Conservation (phyloP, 2,888 invertebrate genomes). For the Notodonta dromedarius region DNA sequence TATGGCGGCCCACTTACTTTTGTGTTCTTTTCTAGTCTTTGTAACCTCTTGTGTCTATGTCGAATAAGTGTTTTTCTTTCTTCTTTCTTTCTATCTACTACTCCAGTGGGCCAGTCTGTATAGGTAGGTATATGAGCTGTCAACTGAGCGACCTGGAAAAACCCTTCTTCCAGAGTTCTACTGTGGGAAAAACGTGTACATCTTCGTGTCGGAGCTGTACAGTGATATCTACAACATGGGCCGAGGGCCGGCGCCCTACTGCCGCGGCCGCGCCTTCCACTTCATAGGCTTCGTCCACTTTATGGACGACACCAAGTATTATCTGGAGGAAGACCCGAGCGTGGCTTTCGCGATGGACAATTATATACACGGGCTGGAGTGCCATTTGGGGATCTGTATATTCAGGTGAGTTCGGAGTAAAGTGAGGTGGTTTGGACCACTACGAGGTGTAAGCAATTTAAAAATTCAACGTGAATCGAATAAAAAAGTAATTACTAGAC, state of each 20-base stretch:
- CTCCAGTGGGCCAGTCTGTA: too few species aligned
- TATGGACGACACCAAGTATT: conserved; percentile 69
- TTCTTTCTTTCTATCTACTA: too few species aligned
- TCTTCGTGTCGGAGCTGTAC: conserved; percentile 73
- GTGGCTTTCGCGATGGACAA: conserved; percentile 72
- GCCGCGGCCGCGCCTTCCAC: conserved; percentile 67
- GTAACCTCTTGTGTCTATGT: too few species aligned
- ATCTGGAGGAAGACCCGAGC: conserved; percentile 69
- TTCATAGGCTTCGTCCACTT: conserved; percentile 75
- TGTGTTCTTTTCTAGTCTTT: too few species aligned
- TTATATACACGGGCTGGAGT: conserved; percentile 73
- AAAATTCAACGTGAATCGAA: too few species aligned
- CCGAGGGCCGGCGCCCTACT: conserved; percentile 62
- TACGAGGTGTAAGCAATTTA: too few species aligned
- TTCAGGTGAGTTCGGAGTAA: conserved; percentile 55
- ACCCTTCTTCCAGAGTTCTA: conserved; percentile 65
- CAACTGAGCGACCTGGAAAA: neutral
- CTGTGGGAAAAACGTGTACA: conserved; percentile 74
- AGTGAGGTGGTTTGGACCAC: too few species aligned
- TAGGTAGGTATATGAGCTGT: too few species aligned
- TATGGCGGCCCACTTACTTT: too few species aligned
- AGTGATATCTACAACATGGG: conserved; percentile 78
- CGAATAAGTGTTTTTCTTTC: too few species aligned
- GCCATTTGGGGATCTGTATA: conserved; percentile 69
- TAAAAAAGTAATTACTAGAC: too few species aligned